Evolutionary conservation across 2,113 vertebrate genomes (phyloP), one percentile per base, ranked within the genome.

Genomic region (Rostratula benghalensis): DNA sequence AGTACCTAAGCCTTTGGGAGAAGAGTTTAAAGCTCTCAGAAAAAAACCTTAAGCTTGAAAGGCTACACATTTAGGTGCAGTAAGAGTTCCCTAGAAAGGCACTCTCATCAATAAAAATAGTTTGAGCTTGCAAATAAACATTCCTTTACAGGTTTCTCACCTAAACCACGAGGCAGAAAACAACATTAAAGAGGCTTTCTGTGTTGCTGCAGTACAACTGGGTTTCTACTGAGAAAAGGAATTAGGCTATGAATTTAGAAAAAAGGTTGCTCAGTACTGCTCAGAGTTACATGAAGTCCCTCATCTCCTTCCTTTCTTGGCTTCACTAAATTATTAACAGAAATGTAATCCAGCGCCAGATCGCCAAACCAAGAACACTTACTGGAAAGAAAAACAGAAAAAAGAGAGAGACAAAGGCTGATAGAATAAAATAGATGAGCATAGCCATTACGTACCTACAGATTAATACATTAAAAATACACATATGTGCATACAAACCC

Each of bases 311-410:
- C 79, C 43, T 75, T 53, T 53, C 61, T 71, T 45, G 35, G 35
- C 39, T 83, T 77, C 59, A 39, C 41, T 79, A 76, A 76, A 73
- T 89, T 91, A 93, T 76, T 71, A 85, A 82, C 35, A 85, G 69
- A 92, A 95, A 84, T 8, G 5, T 39, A 83, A 87, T 71, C 48
- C 57, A 93, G 61, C 3, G 3, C 45, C 78, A 89, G 61, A 79
- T 75, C 77, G 73, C 43, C 69, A 87, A 84, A 75, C 23, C 25
- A 93, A 79, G 39, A 89, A 60, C 33, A 60, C 5, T 35, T 41
- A 39, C 17, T 61, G 35, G 30, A 75, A 50, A 74, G 28, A 9
- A 19, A 80, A 81, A 77, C 14, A 25, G 61, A 19, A 54, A 71
- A 75, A 67, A 33, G 8, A 48, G n/a, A 68, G 59, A 41, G 22